phyloP scores from a whole-genome alignment of 2,113 vertebrate genomes.

The Lagopus muta region DNA sequence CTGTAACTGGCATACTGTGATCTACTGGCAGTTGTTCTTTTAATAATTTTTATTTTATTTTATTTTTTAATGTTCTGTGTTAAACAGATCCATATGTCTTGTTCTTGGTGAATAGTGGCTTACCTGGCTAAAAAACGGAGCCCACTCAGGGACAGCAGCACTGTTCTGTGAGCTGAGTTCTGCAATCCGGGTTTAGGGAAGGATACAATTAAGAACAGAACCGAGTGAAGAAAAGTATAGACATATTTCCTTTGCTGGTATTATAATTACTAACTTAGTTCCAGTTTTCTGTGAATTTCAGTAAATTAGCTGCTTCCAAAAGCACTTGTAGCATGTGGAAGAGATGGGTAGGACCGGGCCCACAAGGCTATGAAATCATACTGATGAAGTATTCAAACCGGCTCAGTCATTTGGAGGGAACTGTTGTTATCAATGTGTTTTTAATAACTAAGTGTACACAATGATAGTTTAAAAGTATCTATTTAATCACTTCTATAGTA shows the following conservation, averaged over 20 bases:
- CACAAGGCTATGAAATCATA: neutral
- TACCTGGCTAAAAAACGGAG: neutral
- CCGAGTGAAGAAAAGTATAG: neutral
- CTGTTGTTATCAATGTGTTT: neutral
- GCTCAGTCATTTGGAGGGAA: neutral
- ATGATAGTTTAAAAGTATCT: neutral
- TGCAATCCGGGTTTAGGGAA: neutral
- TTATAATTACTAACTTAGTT: neutral
- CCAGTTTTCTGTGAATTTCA: neutral
- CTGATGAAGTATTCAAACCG: neutral
- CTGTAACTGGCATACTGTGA: accelerated
- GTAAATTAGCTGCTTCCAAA: neutral
- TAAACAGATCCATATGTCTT: accelerated
- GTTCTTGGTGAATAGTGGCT: accelerated
- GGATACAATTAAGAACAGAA: neutral
- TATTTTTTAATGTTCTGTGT: neutral
- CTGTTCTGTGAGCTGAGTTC: neutral
- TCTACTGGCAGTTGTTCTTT: neutral
- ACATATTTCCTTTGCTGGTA: neutral
- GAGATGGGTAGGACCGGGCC: neutral
- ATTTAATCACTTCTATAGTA: neutral
- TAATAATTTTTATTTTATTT: neutral
- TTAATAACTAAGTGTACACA: neutral
- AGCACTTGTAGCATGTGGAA: neutral
- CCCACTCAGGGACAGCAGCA: accelerated